Evolutionary conservation across 2,797 vertebrate genomes (phyloP).

Genomic region (Natrix natrix): DNA sequence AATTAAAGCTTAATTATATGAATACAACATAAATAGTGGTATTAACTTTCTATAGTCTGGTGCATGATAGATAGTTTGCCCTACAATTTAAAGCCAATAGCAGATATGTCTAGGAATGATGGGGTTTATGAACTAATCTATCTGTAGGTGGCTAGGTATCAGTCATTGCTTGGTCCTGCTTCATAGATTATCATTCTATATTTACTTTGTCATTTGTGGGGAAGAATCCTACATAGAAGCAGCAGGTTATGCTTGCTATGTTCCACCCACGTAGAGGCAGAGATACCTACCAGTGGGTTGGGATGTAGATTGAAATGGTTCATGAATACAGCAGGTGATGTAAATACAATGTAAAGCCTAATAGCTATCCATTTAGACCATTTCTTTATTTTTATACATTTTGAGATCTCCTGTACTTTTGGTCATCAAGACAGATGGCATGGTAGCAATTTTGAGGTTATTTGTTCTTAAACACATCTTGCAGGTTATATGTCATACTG

Average conservation of each 20-base stretch:
- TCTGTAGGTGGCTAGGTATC: neutral
- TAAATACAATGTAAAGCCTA: neutral
- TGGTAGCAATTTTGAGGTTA: constrained; percentile 63
- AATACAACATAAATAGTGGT: neutral
- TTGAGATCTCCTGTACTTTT: constrained; percentile 30
- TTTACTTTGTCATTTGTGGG: neutral
- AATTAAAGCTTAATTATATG: neutral
- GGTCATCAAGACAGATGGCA: constrained; percentile 59
- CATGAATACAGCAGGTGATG: neutral
- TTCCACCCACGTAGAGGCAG: neutral
- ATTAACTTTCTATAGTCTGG: neutral
- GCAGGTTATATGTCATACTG: constrained; percentile 71
- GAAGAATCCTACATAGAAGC: neutral
- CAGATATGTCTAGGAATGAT: neutral
- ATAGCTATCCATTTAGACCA: constrained; percentile 12
- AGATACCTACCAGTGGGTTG: neutral
- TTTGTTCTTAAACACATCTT: constrained; percentile 70
- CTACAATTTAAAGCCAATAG: neutral
- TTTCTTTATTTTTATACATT: constrained; percentile 38
- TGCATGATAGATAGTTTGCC: neutral
- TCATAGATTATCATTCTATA: neutral
- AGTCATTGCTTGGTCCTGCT: neutral
- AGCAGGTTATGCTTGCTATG: neutral
- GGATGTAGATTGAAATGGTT: neutral
- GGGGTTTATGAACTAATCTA: neutral